phyloP scores from a whole-genome alignment of 2,888 invertebrate species.

The Endomychus coccineus region DNA sequence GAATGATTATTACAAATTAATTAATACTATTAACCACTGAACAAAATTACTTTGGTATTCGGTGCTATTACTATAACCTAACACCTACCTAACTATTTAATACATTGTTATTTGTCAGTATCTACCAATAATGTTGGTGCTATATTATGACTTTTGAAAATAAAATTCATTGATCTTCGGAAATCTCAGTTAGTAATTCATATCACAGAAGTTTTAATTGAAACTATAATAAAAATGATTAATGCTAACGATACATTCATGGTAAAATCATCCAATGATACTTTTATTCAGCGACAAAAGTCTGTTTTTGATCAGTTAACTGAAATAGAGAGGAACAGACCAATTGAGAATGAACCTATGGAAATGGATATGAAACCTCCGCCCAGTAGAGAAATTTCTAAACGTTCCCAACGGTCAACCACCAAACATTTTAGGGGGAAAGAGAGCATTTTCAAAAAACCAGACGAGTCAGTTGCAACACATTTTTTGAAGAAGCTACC shows the following conservation, averaged over 20 bases:
- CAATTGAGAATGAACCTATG: constrained; percentile 22
- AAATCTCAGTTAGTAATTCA: no score
- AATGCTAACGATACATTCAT: constrained; percentile 7
- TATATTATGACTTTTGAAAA: no score
- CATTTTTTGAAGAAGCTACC: constrained; percentile 42
- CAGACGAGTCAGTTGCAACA: constrained; percentile 54
- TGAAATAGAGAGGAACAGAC: constrained; percentile 47
- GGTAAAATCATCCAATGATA: constrained; percentile 26
- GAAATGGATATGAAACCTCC: constrained; percentile 17
- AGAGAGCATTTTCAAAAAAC: constrained; percentile 75
- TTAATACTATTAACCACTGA: no score
- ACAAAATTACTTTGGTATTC: no score
- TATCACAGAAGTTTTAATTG: no score
- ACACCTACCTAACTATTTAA: no score
- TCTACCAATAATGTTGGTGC: no score
- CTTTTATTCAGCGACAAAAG: constrained; percentile 55
- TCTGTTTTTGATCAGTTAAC: constrained; percentile 62
- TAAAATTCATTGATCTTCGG: no score
- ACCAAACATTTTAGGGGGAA: constrained; percentile 58
- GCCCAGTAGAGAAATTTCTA: constrained; percentile 16
- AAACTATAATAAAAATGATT: no score
- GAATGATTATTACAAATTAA: no score
- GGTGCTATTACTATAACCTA: no score
- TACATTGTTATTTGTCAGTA: no score
- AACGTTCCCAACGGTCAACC: constrained; percentile 42